Percentiles rank a stretch among this genome's conserved stretches.
These are phyloP conservation scores for Argyra leucocephala DNA, from an alignment of 2,888 invertebrate species.

Conservation along the genomic window DNA sequence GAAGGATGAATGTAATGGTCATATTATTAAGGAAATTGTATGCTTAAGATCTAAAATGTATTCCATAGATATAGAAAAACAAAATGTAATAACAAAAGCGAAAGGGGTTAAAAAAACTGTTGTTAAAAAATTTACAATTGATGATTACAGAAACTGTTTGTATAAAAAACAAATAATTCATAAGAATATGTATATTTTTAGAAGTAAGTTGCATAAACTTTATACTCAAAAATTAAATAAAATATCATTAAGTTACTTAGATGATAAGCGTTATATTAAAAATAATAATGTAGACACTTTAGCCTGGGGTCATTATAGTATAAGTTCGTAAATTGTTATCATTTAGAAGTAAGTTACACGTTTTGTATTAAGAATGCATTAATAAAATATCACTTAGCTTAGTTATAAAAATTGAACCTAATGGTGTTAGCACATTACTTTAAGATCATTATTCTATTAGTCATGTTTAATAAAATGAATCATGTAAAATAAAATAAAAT, in stretches of 20 bases:
- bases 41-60: constrained; percentile 20
- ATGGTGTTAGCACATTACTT: too few relatives aligned
- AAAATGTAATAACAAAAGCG: constrained; percentile 15
- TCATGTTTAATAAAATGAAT: too few relatives aligned
- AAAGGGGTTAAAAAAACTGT: constrained; percentile 16
- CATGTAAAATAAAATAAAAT: too few relatives aligned
- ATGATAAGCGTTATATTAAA: constrained; percentile 3
- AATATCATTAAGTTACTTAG: background rate
- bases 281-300: too few relatives aligned
- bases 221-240: constrained; percentile 18
- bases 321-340: too few relatives aligned
- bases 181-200: constrained; percentile 14
- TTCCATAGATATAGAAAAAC: constrained; percentile 10
- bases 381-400: too few relatives aligned
- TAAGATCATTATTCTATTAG: too few relatives aligned
- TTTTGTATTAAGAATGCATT: too few relatives aligned
- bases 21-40: constrained; percentile 17
- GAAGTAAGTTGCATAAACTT: constrained; percentile 15
- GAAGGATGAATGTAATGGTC: constrained; percentile 18
- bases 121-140: constrained; percentile 8
- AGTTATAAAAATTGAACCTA: too few relatives aligned
- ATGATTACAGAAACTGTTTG: constrained; percentile 14
- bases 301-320: too few relatives aligned
- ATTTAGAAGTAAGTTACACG: too few relatives aligned
- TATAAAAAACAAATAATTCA: constrained; percentile 12